Evolutionary conservation across 2,797 vertebrate species (phyloP).

Genomic region (Apogon hyalosoma): DNA sequence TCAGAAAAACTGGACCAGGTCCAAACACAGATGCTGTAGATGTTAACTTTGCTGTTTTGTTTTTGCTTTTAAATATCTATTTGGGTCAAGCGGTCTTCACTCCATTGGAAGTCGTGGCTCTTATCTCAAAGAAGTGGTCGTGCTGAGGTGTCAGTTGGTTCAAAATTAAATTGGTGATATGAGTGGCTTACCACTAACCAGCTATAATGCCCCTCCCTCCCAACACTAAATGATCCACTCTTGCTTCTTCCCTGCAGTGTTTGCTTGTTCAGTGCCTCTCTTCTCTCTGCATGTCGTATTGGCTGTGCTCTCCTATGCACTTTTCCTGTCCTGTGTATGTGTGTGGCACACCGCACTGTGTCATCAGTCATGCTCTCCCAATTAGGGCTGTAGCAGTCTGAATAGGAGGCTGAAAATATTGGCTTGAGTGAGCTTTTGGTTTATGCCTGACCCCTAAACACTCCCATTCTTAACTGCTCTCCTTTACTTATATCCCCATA

Average conservation of each 20-base stretch:
- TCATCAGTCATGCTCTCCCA: conserved; percentile 79
- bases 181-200: conserved; percentile 69
- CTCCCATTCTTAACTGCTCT: conserved; percentile 48
- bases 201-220: conserved; percentile 16
- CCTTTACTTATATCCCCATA: conserved; percentile 61
- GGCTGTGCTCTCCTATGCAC: conserved; percentile 56
- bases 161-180: conserved; percentile 49
- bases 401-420: conserved; percentile 60
- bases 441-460: conserved; percentile 50
- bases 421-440: conserved; percentile 57
- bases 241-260: conserved; percentile 54
- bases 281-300: conserved; percentile 68
- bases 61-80: conserved; percentile 22
- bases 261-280: conserved; percentile 65
- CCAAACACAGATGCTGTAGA: not conserved
- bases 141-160: conserved; percentile 24
- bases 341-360: conserved; percentile 69
- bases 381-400: conserved; percentile 62
- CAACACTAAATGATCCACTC: conserved; percentile 31
- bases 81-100: conserved; percentile 14
- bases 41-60: conserved; percentile 10
- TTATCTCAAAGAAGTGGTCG: conserved; percentile 36
- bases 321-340: conserved; percentile 66
- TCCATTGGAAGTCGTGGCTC: conserved; percentile 1
- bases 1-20: conserved; percentile 56